Evolutionary conservation across 2,888 invertebrate genomes (phyloP), one percentile per base, ranked within the genome.

Genomic region (Drosophila parthenogenetica): DNA sequence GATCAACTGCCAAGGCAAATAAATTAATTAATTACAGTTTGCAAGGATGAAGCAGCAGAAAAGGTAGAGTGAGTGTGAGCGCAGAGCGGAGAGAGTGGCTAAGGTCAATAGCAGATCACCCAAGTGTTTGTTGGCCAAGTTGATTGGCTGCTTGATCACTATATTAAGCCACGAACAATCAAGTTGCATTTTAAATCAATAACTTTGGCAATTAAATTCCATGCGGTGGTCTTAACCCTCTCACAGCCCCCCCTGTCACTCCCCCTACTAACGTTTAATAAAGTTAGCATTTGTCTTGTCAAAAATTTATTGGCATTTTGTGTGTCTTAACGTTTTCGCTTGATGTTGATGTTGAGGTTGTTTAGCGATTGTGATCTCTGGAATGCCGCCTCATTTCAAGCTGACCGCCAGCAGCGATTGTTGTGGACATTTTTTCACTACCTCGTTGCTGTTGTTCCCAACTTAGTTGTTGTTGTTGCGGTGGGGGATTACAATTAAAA

Each of bases 231-330:
- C 79, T 62, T 29, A 29, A 35, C 43, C 11, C 35, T 13, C 13
- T 8, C 13, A 11, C 13, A 2, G 3, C 35, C 35, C 35, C 1
- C 13, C 35, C 35, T 0, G 13, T 4, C 13, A 35, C 35, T 13
- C 3, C 35, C 2, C 39, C 48, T 63, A 25, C n/a, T 45, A 29
- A 46, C 59, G 65, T 67, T 77, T 79, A 84, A 81, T 85, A 86
- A 84, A 88, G 80, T 80, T 69, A 82, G 62, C 88, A 84, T 79
- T 87, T 79, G 83, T 82, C 71, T 87, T 86, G 87, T 88, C 86
- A 85, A 88, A 85, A 80, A 76, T 81, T 79, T 81, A 86, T 86
- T 83, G 79, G 77, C 80, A 88, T 88, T 82, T 43, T 80, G 55
- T 54, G 14, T 81, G 62, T 50, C 35, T 72, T 46, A 65, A 65